Percentiles rank a stretch among this genome's conserved stretches.
These are phyloP conservation scores for Perca flavescens DNA, from an alignment of 2,113 vertebrate species.

Conservation along the genomic window DNA sequence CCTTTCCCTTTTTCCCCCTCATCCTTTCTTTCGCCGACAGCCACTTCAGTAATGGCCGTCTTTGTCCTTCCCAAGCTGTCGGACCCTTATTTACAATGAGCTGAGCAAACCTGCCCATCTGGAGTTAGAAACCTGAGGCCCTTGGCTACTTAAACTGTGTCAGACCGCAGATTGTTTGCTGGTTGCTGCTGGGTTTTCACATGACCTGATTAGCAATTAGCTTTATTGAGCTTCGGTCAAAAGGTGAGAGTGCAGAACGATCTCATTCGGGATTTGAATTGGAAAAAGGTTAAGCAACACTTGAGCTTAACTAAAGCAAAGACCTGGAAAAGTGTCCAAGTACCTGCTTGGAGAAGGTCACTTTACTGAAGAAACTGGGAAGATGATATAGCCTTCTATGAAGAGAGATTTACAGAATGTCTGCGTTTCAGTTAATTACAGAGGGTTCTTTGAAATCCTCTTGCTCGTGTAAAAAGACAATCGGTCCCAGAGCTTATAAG, in stretches of 20 bases:
- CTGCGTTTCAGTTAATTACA: slow-evolving; percentile 20
- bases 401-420: slow-evolving; percentile 22
- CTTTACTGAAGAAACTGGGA: not conserved
- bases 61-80: slow-evolving; percentile 48
- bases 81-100: slow-evolving; percentile 48
- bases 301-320: slow-evolving; percentile 44
- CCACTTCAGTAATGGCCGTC: slow-evolving; percentile 49
- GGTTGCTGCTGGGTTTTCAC: slow-evolving; percentile 63
- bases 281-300: slow-evolving; percentile 50
- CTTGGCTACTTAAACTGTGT: slow-evolving; percentile 53
- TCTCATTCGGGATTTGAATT: slow-evolving; percentile 54
- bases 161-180: slow-evolving; percentile 58
- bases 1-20: slow-evolving; percentile 31
- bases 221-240: slow-evolving; percentile 64
- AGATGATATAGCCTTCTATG: slow-evolving; percentile 13
- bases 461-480: slow-evolving; percentile 54
- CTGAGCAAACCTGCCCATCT: slow-evolving; percentile 61
- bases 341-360: slow-evolving; percentile 13
- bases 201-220: slow-evolving; percentile 75
- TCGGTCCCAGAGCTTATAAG: slow-evolving; percentile 52
- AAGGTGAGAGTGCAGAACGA: slow-evolving; percentile 58
- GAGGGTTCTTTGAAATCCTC: slow-evolving; percentile 24
- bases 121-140: slow-evolving; percentile 64
- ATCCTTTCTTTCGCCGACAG: slow-evolving; percentile 55
- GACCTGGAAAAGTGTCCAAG: slow-evolving; percentile 21